Percentiles rank a stretch among this genome's conserved stretches.
Conservation (phyloP, 1,140 invertebrate genomes). For the Penaeus vannamei region DNA sequence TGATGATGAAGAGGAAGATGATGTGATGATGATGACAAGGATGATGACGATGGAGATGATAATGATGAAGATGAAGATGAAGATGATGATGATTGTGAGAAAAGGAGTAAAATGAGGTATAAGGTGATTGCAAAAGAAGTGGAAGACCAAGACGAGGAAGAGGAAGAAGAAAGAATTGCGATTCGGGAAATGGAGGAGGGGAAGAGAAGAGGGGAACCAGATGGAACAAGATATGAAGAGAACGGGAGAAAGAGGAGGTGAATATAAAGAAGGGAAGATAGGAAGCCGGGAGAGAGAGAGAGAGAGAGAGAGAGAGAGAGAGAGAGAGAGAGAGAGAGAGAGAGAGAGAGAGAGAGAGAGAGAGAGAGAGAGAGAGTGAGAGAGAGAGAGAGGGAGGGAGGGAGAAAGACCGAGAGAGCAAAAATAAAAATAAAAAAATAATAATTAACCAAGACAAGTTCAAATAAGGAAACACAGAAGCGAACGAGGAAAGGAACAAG, state of each 20-base stretch:
- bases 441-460: constrained; percentile 5
- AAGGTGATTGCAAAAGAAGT: background rate
- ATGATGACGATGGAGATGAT: background rate
- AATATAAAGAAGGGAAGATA: background rate
- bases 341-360: no score
- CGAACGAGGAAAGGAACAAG: background rate
- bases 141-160: background rate
- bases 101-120: background rate
- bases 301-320: background rate
- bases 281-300: background rate
- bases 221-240: background rate
- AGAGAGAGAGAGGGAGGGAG: background rate
- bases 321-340: background rate
- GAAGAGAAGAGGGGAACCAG: background rate
- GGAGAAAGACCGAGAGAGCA: background rate
- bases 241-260: background rate
- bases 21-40: background rate
- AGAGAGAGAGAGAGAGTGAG: background rate
- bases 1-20: no score
- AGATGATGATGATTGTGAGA: background rate
- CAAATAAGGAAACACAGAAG: background rate
- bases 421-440: background rate
- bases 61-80: background rate
- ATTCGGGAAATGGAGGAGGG: background rate
- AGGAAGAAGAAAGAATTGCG: background rate